Percentiles rank a stretch among this genome's conserved stretches.
Evolutionary conservation across 2,888 invertebrate genomes (phyloP).

Genomic region (Lasioglossum lativentre): DNA sequence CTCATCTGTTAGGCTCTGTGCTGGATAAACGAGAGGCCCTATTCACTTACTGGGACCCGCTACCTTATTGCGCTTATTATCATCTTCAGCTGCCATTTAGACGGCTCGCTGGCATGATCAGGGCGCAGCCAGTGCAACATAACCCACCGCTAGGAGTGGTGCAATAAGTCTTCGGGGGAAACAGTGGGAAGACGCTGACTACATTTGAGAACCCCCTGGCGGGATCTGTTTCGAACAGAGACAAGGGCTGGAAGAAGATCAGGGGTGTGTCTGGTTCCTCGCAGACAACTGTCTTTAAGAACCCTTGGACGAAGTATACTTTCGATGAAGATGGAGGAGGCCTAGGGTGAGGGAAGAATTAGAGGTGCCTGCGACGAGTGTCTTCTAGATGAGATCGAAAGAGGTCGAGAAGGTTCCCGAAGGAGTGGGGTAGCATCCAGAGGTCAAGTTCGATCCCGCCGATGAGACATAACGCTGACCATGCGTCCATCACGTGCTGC

Average conservation of each 20-base stretch:
- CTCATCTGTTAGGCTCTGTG: constrained; percentile 86
- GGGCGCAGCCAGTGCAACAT: constrained; percentile 77
- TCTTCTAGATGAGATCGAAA: background rate
- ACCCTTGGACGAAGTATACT: background rate
- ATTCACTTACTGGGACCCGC: constrained; percentile 93
- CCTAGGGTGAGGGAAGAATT: background rate
- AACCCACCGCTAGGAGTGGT: constrained; percentile 81
- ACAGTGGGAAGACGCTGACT: background rate
- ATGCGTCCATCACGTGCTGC: constrained; percentile 30
- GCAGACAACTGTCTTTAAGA: background rate
- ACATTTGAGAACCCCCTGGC: constrained; percentile 6
- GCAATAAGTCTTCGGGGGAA: constrained; percentile 66
- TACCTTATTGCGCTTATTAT: constrained; percentile 94
- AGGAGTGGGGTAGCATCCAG: constrained; percentile 34
- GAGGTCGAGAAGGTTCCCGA: background rate
- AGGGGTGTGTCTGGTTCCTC: background rate
- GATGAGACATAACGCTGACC: constrained; percentile 38
- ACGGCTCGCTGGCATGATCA: constrained; percentile 77
- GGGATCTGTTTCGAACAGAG: background rate
- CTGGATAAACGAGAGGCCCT: constrained; percentile 92
- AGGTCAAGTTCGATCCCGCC: constrained; percentile 67
- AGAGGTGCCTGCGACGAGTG: background rate
- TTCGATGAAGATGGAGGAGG: background rate
- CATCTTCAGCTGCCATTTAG: constrained; percentile 91
- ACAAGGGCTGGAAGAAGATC: background rate